Evolutionary conservation across 2,113 vertebrate genomes (phyloP), one percentile per base, ranked within the genome.

Genomic region (Otocyon megalotis): DNA sequence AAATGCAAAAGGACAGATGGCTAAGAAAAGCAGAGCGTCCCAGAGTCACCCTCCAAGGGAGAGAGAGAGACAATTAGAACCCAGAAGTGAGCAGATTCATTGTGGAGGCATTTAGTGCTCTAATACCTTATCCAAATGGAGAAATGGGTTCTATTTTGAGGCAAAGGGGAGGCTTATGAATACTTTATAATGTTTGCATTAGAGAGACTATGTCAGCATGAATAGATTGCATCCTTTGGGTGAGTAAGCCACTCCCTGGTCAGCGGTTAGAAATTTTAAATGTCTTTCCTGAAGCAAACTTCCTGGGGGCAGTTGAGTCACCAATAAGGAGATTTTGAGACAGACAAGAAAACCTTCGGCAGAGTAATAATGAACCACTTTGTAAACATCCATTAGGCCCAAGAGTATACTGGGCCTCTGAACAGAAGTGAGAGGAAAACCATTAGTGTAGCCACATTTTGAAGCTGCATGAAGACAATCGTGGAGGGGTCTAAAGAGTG

Each of bases 161-260:
- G 96, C 88, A 85, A 96, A 93, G 62, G 60, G 81, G 35, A 95
- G 79, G 95, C 76, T 97, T 92, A 98, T 98, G 85, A 97, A 98
- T 98, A 97, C 90, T 98, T 98, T 65, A 98, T 88, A 74, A 95
- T 88, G 71, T 95, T 95, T 91, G 94, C 95, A 97, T 96, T 97
- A 94, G 62, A 96, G 14, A 96, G 90, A 65, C 65, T 62, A n/a
- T 63, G 84, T 96, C 97, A 97, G 96, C 95, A 92, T 1, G 37
- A 97, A 97, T 37, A 96, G 92, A 97, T 69, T 62, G 53, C 32
- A 65, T 90, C 48, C 76, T 96, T 95, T 90, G 56, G 32, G 26
- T 96, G 79, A 97, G 62, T 94, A 96, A 97, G 92, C 92, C 90
- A 96, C 92, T 96, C 92, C 56, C 77, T 76, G 85, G 94, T 93